These are phyloP conservation scores for Tetramorium simillimum DNA, from an alignment of 1,140 invertebrate species.

Conservation along the genomic window DNA sequence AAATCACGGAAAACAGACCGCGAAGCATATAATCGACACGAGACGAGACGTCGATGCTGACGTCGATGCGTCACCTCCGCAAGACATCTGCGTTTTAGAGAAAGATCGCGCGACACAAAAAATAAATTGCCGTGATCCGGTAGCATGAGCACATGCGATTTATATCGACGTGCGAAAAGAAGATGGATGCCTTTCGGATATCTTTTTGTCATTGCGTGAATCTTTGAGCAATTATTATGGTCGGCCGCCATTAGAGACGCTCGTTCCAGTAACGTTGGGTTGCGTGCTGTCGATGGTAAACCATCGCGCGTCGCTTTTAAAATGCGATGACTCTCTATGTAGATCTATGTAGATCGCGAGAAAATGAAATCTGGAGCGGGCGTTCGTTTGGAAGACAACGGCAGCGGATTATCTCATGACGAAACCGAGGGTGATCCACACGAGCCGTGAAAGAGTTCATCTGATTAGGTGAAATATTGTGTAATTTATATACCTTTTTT, in stretches of 20 bases:
- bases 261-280: constrained; percentile 19
- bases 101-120: constrained; percentile 76
- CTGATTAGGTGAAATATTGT: too few relatives aligned
- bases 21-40: constrained; percentile 61
- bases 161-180: constrained; percentile 39
- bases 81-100: constrained; percentile 66
- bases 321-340: constrained; percentile 28
- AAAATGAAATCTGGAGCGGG: too few relatives aligned
- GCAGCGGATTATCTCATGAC: too few relatives aligned
- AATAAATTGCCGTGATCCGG: constrained; percentile 71
- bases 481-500: too few relatives aligned
- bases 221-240: constrained; percentile 14
- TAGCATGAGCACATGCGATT: constrained; percentile 8
- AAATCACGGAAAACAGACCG: constrained; percentile 69
- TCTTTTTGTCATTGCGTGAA: constrained; percentile 20
- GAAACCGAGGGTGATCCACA: too few relatives aligned
- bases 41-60: constrained; percentile 49
- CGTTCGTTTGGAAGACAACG: too few relatives aligned
- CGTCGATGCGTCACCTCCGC: constrained; percentile 63
- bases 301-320: constrained; percentile 26
- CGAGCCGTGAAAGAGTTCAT: too few relatives aligned
- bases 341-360: too few relatives aligned
- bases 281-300: constrained; percentile 27
- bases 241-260: constrained; percentile 18
- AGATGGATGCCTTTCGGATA: background rate